A percentile compares a stretch with the other conserved stretches of the same genome.
phyloP scores from a whole-genome alignment of 2,113 vertebrate species.

The Sinocyclocheilus rhinocerous region DNA sequence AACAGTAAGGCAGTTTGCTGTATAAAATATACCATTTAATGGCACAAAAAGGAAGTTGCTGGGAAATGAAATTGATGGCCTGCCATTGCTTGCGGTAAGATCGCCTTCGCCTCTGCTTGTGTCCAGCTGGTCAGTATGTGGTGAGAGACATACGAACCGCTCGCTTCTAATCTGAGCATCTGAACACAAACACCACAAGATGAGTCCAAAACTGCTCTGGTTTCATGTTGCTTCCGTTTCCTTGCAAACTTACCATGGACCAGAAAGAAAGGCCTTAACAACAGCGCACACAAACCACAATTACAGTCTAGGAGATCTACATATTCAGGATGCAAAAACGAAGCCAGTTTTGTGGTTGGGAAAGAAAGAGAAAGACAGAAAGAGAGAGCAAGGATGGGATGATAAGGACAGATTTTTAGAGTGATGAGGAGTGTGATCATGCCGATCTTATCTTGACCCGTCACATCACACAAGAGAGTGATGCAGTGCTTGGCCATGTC shows the following conservation, averaged over 20 bases:
- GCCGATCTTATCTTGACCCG: slow-evolving; percentile 45
- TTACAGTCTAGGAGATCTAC: slow-evolving; percentile 44
- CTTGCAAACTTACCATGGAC: slow-evolving; percentile 27
- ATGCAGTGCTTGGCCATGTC: slow-evolving; percentile 51
- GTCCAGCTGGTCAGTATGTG: slow-evolving; percentile 44
- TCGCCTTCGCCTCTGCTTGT: slow-evolving; percentile 33
- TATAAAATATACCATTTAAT: slow-evolving; percentile 34
- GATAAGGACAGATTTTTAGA: not conserved
- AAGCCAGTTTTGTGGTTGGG: not conserved
- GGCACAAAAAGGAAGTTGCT: slow-evolving; percentile 30
- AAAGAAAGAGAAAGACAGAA: not conserved
- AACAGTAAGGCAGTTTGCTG: slow-evolving; percentile 5
- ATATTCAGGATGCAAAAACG: slow-evolving; percentile 27
- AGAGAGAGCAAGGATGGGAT: not conserved
- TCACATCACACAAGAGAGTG: slow-evolving; percentile 58
- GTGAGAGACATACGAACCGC: slow-evolving; percentile 24
- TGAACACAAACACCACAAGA: slow-evolving; percentile 39
- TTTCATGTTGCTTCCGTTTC: slow-evolving; percentile 33
- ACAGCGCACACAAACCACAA: slow-evolving; percentile 50
- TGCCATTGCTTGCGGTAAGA: slow-evolving; percentile 40
- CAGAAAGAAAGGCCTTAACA: slow-evolving; percentile 33
- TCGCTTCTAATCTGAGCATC: slow-evolving; percentile 41
- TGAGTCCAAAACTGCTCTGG: slow-evolving; percentile 50
- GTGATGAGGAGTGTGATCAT: slow-evolving; percentile 13
- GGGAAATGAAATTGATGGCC: slow-evolving; percentile 39